Base-by-base conservation (phyloP, 2,113 vertebrate genomes). In the Stegostoma tigrinum region DNA sequence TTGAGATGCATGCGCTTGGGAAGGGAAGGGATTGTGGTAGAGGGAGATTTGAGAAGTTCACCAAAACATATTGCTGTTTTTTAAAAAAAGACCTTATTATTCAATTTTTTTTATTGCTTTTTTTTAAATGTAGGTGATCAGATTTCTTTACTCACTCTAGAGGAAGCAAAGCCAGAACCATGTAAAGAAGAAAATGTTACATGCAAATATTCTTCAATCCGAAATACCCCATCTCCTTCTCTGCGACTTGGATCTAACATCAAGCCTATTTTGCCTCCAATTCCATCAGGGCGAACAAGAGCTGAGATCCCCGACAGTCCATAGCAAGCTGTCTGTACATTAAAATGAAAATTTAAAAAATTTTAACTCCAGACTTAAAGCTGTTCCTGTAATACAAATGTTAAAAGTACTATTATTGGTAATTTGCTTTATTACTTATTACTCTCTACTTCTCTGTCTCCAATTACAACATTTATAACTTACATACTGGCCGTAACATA, bases 221-320 rank as follows among this genome's bases (percentile, higher is more conserved):
- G 5, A 75, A 70, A 1, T 30, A 30, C 1, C 78, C 45, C 0
- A 0, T 0, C 0, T 96, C 96, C 0, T 96, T 96, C 0, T 96
- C 96, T 15, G 48, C 96, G 96, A 0, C 97, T 98, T 0, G 97
- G 98, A 7, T 98, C 97, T 96, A 97, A 97, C 12, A 95, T 96
- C 96, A 98, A 97, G 94, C 97, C 97, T 0, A 67, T 97, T 95
- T 97, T 99, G 8, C 99, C 99, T 21, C 98, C 98, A 0, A 99
- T 99, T 96, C 98, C 98, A 0, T 95, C 97, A 0, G 97, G 98
- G 0, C 78, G 93, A 89, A 98, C 97, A 96, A 97, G 96, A 68
- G 90, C 8, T 80, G 90, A 30, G 5, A 19, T 23, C 1, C 75
- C 95, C 6, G 34, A 34, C 5, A 61, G 48, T 17, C 38, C 75